phyloP scores from a whole-genome alignment of 2,113 vertebrate genomes.

The Vimba vimba region DNA sequence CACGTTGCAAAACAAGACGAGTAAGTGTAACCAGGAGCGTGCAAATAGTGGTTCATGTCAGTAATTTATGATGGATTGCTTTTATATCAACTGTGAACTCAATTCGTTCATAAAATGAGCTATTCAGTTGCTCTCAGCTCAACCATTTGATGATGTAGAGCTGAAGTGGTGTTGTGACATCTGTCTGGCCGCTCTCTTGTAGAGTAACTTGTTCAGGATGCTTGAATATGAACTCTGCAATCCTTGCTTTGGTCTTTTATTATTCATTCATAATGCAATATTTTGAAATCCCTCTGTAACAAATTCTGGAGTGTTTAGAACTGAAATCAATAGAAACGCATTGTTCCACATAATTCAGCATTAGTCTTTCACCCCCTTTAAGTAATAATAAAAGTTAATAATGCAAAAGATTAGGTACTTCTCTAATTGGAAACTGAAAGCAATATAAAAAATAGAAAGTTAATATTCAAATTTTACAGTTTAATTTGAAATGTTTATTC shows the following conservation, averaged over 20 bases:
- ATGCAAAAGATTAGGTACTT: not conserved
- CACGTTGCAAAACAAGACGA: not conserved
- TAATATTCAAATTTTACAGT: not conserved
- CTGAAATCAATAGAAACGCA: not conserved
- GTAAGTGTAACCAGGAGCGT: not conserved
- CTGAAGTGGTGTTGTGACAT: conserved; percentile 11
- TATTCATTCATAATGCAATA: not conserved
- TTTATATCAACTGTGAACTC: not conserved
- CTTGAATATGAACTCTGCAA: conserved; percentile 4
- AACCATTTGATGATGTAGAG: conserved; percentile 8
- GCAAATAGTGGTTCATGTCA: not conserved
- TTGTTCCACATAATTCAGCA: conserved; percentile 2
- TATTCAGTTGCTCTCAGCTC: not conserved
- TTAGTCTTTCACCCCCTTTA: not conserved
- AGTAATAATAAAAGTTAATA: not conserved
- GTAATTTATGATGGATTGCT: not conserved
- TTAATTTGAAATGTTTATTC: not conserved
- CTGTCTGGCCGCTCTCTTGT: not conserved
- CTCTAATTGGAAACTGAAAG: too few species aligned
- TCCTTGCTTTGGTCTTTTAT: conserved; percentile 11
- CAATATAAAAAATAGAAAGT: not conserved
- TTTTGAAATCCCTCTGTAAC: conserved; percentile 17
- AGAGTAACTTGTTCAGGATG: not conserved
- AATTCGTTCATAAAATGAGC: not conserved
- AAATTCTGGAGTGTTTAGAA: not conserved